Base-by-base conservation (phyloP, 1,140 invertebrate genomes). In the Paralvinella palmiformis region DNA sequence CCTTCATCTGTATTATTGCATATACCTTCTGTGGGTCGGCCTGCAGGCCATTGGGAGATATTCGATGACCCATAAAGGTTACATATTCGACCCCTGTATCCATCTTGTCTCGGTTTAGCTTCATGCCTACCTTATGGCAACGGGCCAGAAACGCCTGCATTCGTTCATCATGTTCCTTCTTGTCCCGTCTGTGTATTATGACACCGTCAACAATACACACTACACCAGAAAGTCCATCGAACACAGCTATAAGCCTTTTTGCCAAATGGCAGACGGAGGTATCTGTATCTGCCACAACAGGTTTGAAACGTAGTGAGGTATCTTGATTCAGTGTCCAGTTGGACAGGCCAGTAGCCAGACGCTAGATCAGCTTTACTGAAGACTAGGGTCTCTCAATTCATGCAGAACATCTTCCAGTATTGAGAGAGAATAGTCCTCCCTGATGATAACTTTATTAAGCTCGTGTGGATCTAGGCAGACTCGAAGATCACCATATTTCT, bases 21-120 rank as follows among this genome's bases (percentile, higher is more conserved):
- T 65, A 45, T n/a, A 81, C 65, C 65, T 83, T 84, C 13, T 74
- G 72, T 0, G 78, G 78, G 67, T 81, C 76, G 0, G 75, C 68
- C 41, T 70, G 63, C 2, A 82, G 22, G 15, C 83, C 82, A 10
- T 75, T 50, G 1, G n/a, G 52, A 45, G 50, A 63, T 6, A 75
- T 59, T 27, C 61, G 22, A 35, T 73, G 65, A 55, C 75, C 73
- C 32, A 78, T 55, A 65, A 67, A 72, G 13, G 45, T 55, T 0
- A 70, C 48, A 63, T 64, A 48, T 17, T 45, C 1, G 5, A 45
- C n/a, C n/a, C 64, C 24, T 24, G 69, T 31, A 22, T 63, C 22
- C 48, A 45, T 53, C 64, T 71, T 71, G 7, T 37, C 35, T 32
- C 22, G 17, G 24, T 64, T 67, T 15, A 71, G 44, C 35, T 68